Evolutionary conservation across 2,888 invertebrate genomes (phyloP), one percentile per base, ranked within the genome.

Genomic region (Dione juno): DNA sequence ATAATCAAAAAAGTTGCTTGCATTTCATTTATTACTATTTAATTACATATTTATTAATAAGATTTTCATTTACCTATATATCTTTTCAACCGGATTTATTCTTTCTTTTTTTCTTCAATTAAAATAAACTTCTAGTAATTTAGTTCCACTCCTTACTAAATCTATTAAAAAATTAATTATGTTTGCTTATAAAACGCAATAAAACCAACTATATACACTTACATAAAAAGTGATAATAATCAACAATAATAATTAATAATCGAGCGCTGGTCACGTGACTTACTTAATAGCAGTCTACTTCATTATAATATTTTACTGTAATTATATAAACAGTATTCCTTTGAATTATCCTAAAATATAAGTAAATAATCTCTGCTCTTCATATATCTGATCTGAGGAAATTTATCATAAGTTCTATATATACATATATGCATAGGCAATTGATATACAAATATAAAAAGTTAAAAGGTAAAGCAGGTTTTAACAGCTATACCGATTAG

Each of bases 251-350:
- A 43, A 21, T 59, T 8, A 40, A 6, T 45, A 35, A 16, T 45
- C 35, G 35, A 43, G 43, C n/a, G 35, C n/a, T 58, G 50, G 67
- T 67, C 58, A 50, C 28, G 58, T 67, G 58, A 67, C 50, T 67
- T 48, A 28, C 43, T 16, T 35, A 10, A 43, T 61, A 61, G 11
- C 35, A 45, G 14, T 28, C 61, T 61, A 45, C 16, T 45, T 61
- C 35, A 35, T 28, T 10, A 57, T 61, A 61, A 45, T 45, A 45
- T 61, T 61, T 5, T 45, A 28, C 45, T 41, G 11, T 59, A 61
- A 45, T n/a, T 41, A 43, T 59, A 21, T 28, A 43, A 61, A n/a
- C 59, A 43, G 43, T 61, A 43, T 43, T 28, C 28, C n/a, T 11
- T 21, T 28, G 37, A 45, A 43, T 61, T 61, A 61, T 45, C 28